Percentiles rank a stretch among this genome's conserved stretches.
These are phyloP conservation scores for Petroica traversi DNA, from an alignment of 2,113 vertebrate species.

Conservation along the genomic window DNA sequence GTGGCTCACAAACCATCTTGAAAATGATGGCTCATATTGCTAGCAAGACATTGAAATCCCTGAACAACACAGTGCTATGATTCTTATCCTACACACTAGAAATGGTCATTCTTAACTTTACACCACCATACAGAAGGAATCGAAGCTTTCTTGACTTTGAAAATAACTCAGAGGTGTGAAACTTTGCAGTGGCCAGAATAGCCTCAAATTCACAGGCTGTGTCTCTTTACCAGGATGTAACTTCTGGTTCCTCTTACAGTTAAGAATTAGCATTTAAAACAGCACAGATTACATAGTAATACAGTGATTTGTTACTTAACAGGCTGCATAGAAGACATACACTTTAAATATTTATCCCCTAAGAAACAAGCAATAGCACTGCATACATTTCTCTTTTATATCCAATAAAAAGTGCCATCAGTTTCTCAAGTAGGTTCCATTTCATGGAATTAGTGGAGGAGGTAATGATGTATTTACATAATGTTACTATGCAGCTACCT, in stretches of 20 bases:
- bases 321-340: background rate
- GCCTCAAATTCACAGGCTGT: background rate
- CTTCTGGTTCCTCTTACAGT: background rate
- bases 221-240: background rate
- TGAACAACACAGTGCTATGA: background rate
- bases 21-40: background rate
- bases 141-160: background rate
- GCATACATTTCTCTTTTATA: background rate
- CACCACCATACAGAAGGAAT: background rate
- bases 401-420: background rate
- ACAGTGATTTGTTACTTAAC: background rate
- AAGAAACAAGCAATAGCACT: background rate
- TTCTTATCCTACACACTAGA: background rate
- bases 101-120: background rate
- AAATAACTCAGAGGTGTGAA: background rate
- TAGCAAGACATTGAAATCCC: background rate
- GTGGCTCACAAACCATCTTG: background rate
- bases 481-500: constrained; percentile 61
- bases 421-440: background rate
- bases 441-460: background rate
- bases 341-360: background rate
- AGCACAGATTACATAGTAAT: background rate
- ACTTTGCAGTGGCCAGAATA: background rate
- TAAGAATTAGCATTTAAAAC: background rate
- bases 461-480: background rate